A percentile compares a stretch with the other conserved stretches of the same genome.
These are phyloP conservation scores for Pluvianellus socialis DNA, from an alignment of 2,113 vertebrate species.

Conservation along the genomic window DNA sequence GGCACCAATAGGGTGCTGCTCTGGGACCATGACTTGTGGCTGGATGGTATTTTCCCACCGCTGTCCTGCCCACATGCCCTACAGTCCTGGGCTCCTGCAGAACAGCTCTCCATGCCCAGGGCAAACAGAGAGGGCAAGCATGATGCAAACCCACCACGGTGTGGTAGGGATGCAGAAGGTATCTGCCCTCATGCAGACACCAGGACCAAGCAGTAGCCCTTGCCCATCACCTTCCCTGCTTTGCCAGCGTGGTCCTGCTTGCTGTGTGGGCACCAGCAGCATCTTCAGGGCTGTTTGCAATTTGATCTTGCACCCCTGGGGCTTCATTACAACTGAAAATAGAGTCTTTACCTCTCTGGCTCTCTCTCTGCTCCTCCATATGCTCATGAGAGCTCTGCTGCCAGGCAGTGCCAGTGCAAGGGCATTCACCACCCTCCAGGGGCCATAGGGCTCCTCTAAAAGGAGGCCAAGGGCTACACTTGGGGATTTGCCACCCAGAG, in stretches of 20 bases:
- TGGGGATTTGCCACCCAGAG: background rate
- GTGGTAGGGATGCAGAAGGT: background rate
- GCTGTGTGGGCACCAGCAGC: background rate
- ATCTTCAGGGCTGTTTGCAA: background rate
- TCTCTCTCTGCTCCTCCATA: background rate
- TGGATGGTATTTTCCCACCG: background rate
- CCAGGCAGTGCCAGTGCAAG: background rate
- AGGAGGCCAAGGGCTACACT: background rate
- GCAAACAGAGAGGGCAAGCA: background rate
- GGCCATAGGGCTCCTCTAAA: background rate
- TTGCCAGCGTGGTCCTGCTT: accelerated
- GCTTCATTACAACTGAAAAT: background rate
- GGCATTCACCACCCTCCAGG: background rate
- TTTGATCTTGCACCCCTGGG: background rate
- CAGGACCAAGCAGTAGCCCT: background rate
- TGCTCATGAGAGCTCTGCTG: background rate
- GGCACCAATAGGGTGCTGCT: background rate
- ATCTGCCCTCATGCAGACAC: background rate
- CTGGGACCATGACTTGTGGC: background rate
- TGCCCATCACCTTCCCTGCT: background rate
- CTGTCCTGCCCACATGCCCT: background rate
- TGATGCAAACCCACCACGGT: background rate
- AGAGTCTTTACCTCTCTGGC: background rate
- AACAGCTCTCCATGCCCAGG: background rate
- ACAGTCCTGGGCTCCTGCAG: background rate